Evolutionary conservation across 2,113 vertebrate species (phyloP).

Genomic region (Fukomys damarensis): DNA sequence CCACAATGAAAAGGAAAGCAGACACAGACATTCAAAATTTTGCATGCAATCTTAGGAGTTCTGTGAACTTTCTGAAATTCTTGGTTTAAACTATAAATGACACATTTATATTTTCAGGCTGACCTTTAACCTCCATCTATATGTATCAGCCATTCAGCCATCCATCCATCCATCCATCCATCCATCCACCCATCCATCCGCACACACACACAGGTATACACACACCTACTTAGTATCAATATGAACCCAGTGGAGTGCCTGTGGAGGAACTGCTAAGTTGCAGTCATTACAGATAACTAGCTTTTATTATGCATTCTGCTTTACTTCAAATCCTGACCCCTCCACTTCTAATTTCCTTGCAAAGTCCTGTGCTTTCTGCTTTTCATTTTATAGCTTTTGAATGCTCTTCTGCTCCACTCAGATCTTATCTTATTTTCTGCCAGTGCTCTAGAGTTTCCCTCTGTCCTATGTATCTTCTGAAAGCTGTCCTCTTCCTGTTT

Average conservation of each 20-base stretch:
- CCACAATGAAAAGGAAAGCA: conserved; percentile 15
- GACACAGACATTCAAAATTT: background rate
- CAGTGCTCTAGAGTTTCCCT: background rate
- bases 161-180: background rate
- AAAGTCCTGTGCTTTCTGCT: background rate
- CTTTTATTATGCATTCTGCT: background rate
- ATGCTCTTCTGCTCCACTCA: background rate
- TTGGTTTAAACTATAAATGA: conserved; percentile 33
- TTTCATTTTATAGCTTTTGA: background rate
- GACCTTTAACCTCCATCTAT: background rate
- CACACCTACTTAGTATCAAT: background rate
- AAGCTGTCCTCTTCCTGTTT: conserved; percentile 16
- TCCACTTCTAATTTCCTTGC: background rate
- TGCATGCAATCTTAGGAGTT: background rate
- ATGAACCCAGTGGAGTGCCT: background rate
- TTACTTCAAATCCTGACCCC: background rate
- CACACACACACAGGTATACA: background rate
- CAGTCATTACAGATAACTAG: background rate
- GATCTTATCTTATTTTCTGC: conserved; percentile 11
- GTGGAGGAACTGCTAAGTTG: background rate
- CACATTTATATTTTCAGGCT: background rate
- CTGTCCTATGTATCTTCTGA: background rate
- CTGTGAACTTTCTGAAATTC: conserved; percentile 35
- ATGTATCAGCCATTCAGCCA: background rate
- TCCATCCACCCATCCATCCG: background rate